A percentile compares a stretch with the other conserved stretches of the same genome.
These are phyloP conservation scores for Saccostrea glomerata DNA, from an alignment of 1,140 invertebrate species.

Conservation along the genomic window DNA sequence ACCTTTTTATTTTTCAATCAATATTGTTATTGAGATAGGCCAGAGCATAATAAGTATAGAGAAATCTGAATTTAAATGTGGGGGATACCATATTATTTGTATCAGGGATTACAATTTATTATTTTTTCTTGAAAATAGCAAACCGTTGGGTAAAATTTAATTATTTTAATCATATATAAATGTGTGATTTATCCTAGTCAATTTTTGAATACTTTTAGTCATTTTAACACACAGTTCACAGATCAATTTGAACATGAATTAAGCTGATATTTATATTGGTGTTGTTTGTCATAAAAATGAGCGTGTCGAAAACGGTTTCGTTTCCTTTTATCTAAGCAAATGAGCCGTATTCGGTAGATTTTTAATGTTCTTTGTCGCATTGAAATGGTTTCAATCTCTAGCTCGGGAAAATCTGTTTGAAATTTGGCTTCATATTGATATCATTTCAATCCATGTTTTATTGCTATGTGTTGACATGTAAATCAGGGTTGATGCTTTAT, in stretches of 20 bases:
- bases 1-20: conserved; percentile 17
- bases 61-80: neutral
- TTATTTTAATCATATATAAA: neutral
- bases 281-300: conserved; percentile 38
- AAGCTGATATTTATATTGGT: conserved; percentile 38
- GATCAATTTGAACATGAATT: neutral
- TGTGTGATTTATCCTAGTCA: neutral
- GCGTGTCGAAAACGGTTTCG: conserved; percentile 2
- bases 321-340: neutral
- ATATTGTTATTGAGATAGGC: conserved; percentile 8
- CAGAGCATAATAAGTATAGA: neutral
- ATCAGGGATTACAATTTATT: neutral
- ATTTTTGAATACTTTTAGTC: neutral
- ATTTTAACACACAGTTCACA: conserved; percentile 15
- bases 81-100: neutral
- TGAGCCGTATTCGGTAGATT: conserved; percentile 18
- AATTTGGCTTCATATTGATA: conserved; percentile 24
- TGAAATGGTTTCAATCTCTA: conserved; percentile 26
- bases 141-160: neutral
- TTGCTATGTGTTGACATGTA: conserved; percentile 36
- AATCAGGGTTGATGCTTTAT: conserved; percentile 14
- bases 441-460: conserved; percentile 28
- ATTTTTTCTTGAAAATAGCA: neutral
- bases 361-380: conserved; percentile 33
- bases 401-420: neutral